Evolutionary conservation across 2,797 vertebrate species (phyloP).

Genomic region (Poeciliopsis infans): DNA sequence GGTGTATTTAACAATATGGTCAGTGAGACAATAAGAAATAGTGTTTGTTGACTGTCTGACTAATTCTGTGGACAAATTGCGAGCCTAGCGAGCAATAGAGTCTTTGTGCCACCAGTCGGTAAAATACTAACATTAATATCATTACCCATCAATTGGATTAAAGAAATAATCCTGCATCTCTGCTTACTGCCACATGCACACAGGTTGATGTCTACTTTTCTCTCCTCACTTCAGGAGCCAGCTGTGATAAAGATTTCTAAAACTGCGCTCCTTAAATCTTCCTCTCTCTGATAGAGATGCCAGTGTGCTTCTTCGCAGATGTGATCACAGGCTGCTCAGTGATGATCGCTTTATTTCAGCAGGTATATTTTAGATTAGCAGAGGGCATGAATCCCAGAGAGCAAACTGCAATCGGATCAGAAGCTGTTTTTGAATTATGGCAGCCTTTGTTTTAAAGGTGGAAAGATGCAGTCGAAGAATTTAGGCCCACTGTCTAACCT

Average conservation of each 20-base stretch:
- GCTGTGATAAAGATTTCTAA: slow-evolving; percentile 9
- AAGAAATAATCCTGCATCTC: background rate
- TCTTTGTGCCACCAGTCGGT: background rate
- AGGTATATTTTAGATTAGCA: slow-evolving; percentile 42
- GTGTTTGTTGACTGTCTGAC: background rate
- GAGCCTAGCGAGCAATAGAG: background rate
- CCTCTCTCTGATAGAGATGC: slow-evolving; percentile 48
- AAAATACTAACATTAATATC: background rate
- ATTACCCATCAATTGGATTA: background rate
- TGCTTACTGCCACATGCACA: background rate
- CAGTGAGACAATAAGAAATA: background rate
- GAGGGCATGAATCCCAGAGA: slow-evolving; percentile 40
- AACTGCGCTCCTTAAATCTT: slow-evolving; percentile 3
- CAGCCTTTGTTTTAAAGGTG: slow-evolving; percentile 32
- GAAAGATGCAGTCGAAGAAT: slow-evolving; percentile 34
- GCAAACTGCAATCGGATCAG: slow-evolving; percentile 51
- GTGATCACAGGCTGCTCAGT: background rate
- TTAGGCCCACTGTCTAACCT: slow-evolving; percentile 31
- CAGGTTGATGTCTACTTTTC: background rate
- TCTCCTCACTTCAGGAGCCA: background rate
- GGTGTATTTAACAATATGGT: background rate
- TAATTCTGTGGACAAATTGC: background rate
- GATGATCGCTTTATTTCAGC: slow-evolving; percentile 49
- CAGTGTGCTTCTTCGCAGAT: slow-evolving; percentile 16
- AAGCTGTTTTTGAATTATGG: slow-evolving; percentile 63